Base-by-base conservation (phyloP, 2,113 vertebrate genomes). In the Rhinolophus sinicus region DNA sequence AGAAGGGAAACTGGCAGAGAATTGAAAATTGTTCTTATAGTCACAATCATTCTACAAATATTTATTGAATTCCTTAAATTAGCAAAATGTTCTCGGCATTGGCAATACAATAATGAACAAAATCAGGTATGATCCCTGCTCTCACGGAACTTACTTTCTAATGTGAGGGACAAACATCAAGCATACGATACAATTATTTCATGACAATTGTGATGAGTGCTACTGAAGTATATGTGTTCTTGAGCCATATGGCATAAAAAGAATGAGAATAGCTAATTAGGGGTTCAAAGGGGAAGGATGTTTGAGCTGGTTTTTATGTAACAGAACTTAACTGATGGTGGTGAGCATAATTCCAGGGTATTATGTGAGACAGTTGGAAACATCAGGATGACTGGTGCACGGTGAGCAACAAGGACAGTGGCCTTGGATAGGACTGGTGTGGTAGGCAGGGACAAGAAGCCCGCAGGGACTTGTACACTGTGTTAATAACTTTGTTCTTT, bases 11-110 rank as follows among this genome's bases (percentile, higher is more conserved):
- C 11, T n/a, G 77, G 76, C 6, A 96, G 50, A 88, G 13, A 88
- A 83, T 5, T 30, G 35, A 93, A 93, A 81, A 47, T 15, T 89
- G 13, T 81, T 77, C 35, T 90, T 69, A 26, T 5, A 82, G 10
- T 91, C 44, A 62, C 21, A 58, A 73, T 93, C 47, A 93, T 73
- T 84, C 38, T 52, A 91, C 15, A 86, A 80, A 80, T 58, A 95
- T 81, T 85, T 88, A 92, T 1, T 70, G 44, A 91, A 92, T 69
- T 81, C 54, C 62, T 93, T 81, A 91, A 91, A 76, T 44, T 69
- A 81, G 19, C n/a, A 93, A 94, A 88, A 21, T 77, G 38, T 75
- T 52, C 73, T 62, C 93, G 90, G 28, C 62, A 82, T 13, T 81
- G 67, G 15, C 15, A 58, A 64, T 56, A 58, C 33, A 65, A 87